Conservation (phyloP, 2,888 invertebrate species). For the Latheticus oryzae region DNA sequence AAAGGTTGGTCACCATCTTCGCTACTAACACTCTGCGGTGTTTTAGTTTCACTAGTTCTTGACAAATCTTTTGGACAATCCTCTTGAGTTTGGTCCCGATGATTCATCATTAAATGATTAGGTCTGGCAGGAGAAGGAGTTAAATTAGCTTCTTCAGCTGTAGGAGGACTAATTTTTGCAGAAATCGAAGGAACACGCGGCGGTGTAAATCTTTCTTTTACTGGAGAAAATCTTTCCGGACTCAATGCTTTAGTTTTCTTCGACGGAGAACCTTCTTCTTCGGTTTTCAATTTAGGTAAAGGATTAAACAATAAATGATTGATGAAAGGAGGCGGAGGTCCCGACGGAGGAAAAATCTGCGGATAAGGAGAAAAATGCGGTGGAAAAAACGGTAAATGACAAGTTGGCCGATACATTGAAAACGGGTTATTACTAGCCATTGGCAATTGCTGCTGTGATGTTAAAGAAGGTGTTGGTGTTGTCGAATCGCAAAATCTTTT, state of each 20-base stretch:
- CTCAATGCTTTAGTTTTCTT: slow-evolving; percentile 48
- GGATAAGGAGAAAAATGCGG: slow-evolving; percentile 69
- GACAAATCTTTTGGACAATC: slow-evolving; percentile 59
- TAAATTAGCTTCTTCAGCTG: slow-evolving; percentile 75
- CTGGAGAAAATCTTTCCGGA: slow-evolving; percentile 54
- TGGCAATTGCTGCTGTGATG: slow-evolving; percentile 58
- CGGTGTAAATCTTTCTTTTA: slow-evolving; percentile 69
- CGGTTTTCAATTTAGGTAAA: slow-evolving; percentile 62
- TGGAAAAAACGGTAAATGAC: slow-evolving; percentile 72
- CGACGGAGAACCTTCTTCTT: slow-evolving; percentile 66
- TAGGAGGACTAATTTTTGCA: slow-evolving; percentile 75
- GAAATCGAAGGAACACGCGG: slow-evolving; percentile 65
- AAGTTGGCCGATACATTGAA: slow-evolving; percentile 76
- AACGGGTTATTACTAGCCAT: slow-evolving; percentile 69
- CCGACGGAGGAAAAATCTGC: slow-evolving; percentile 64
- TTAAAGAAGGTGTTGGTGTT: slow-evolving; percentile 63
- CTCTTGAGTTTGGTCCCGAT: slow-evolving; percentile 52
- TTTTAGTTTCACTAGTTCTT: slow-evolving; percentile 53
- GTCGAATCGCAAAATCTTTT: slow-evolving; percentile 95
- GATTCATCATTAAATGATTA: slow-evolving; percentile 39
- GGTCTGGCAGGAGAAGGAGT: slow-evolving; percentile 77
- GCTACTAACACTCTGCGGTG: slow-evolving; percentile 58
- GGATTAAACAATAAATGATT: slow-evolving; percentile 76
- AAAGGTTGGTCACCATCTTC: slow-evolving; percentile 76
- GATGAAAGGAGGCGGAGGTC: slow-evolving; percentile 70